phyloP scores from a whole-genome alignment of 2,113 vertebrate genomes.

The Rhinoderma darwinii region DNA sequence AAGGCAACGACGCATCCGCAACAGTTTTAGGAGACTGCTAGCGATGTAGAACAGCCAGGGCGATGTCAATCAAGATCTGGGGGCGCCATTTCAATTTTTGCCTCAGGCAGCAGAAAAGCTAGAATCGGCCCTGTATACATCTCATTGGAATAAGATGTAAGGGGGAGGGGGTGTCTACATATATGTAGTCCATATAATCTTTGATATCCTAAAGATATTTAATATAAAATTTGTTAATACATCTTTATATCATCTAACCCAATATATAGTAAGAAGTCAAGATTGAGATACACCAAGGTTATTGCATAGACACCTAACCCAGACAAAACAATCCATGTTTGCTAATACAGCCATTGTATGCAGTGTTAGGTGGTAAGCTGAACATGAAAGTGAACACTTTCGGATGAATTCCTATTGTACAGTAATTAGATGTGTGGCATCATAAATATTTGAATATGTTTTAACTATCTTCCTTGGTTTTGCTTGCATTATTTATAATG shows the following conservation, averaged over 20 bases:
- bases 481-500: slow-evolving; percentile 25
- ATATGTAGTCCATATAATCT: no score
- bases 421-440: slow-evolving; percentile 26
- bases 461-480: slow-evolving; percentile 33
- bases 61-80: no score
- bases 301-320: neutral
- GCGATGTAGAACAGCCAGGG: no score
- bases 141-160: no score
- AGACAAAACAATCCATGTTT: neutral
- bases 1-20: no score
- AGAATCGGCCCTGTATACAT: no score
- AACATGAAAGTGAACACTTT: neutral
- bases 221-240: neutral
- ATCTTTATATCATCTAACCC: neutral
- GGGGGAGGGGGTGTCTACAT: no score
- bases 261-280: neutral
- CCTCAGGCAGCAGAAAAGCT: no score
- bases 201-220: no score
- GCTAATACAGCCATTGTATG: neutral
- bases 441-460: slow-evolving; percentile 38
- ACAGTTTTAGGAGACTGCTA: no score
- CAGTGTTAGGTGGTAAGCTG: no score
- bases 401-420: neutral
- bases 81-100: no score
- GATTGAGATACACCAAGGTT: neutral